phyloP scores from a whole-genome alignment of 2,888 invertebrate species.

The Melinopterus prodromus region DNA sequence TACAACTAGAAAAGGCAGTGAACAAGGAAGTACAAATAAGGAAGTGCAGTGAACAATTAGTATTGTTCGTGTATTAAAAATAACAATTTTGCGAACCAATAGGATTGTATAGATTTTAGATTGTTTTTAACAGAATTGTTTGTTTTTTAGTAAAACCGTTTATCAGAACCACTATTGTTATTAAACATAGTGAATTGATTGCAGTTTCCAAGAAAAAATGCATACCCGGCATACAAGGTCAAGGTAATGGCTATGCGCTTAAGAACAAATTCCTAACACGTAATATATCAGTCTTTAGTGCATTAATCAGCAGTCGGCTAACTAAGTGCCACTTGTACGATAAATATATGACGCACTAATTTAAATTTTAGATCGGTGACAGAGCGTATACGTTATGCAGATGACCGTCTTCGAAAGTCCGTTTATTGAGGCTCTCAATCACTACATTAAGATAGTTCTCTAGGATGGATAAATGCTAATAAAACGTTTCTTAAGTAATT shows the following conservation, averaged over 20 bases:
- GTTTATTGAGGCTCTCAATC: not conserved
- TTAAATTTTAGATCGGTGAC: not conserved
- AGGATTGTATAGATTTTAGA: no score
- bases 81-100: no score
- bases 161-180: no score
- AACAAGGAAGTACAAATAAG: no score
- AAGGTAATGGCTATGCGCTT: not conserved
- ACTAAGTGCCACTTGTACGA: slow-evolving; percentile 4
- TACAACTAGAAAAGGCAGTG: no score
- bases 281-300: not conserved
- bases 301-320: not conserved
- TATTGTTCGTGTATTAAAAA: no score
- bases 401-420: not conserved
- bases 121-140: no score
- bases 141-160: no score
- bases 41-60: no score
- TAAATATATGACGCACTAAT: slow-evolving; percentile 4
- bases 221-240: not conserved
- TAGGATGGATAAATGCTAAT: not conserved
- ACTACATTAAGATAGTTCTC: not conserved
- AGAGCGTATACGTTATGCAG: not conserved
- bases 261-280: not conserved
- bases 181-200: not conserved
- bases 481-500: not conserved
- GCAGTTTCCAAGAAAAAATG: not conserved